Base-by-base conservation (phyloP, 2,113 vertebrate genomes). In the Upupa epops region DNA sequence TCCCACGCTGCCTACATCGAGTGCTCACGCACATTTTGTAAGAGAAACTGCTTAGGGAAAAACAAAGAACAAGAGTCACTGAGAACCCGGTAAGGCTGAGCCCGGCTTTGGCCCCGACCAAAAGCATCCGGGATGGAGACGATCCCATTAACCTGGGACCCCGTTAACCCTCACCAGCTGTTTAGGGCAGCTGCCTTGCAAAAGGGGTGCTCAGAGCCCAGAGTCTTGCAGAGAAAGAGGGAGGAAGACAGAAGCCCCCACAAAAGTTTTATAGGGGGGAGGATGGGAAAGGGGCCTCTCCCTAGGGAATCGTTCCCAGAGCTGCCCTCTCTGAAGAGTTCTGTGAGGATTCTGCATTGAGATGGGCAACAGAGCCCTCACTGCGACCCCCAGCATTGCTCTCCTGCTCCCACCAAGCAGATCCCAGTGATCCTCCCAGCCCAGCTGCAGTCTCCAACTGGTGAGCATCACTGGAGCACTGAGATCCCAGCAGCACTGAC, bases 41-140 rank as follows among this genome's bases (percentile, higher is more conserved):
- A 48, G 89, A 83, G 76, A 69, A 94, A 86, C 55, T 76, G 93
- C 88, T 48, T 48, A 48, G 19, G 72, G 72, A 83, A 90, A 74
- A 46, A 69, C 28, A 83, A 77, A 73, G 55, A 32, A 48, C 46
- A 48, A 19, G 36, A 70, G 78, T 95, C 61, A 51, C 49, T 61
- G 22, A 45, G 63, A 60, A 95, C 63, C 45, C 22, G 83, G 6
- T 82, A 91, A 65, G 29, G 18, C 11, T 45, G 72, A 92, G 71
- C 69, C 63, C 58, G 90, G 52, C 68, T 82, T 6, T 5, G 59
- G 36, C 80, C 83, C 75, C 75, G 86, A 56, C 51, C 42, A n/a
- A 42, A 42, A 42, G 40, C 40, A 42, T 42, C 40, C 15, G 40
- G 40, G 40, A 42, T 42, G 40, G 11, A 42, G 40, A 42, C 15